Evolutionary conservation across 2,888 invertebrate species (phyloP), one percentile per base, ranked within the genome.

Genomic region (Xanthia icteritia): DNA sequence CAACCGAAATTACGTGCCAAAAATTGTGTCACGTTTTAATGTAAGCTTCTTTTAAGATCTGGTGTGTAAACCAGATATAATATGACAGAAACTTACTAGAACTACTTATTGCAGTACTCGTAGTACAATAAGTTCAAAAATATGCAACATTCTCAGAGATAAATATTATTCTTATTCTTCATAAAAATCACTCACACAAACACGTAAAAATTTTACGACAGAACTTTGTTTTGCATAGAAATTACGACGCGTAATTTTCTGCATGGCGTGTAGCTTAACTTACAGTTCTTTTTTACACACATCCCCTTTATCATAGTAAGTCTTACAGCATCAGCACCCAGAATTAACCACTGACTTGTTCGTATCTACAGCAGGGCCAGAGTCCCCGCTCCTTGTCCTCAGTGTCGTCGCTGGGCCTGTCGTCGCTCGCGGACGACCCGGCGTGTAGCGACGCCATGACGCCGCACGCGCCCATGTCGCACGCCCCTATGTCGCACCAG

Each of bases 381-480:
- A 92, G 93, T 58, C 93, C 95, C 15, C 97, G 97, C 1, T 97
- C 97, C 85, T 96, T 97, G 72, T 94, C 95, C 51, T 97, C 97
- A 0, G 97, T 97, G 82, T 97, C 97, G 20, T 94, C 95, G 48
- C 91, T 96, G 81, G 97, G 97, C 67, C 97, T 98, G 87, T 97
- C 97, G 45, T 94, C 97, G 84, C 95, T 97, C 39, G 97, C 97
- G 79, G 98, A 97, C 89, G 98, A 98, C 96, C 97, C 81, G 91
- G 96, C 89, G 92, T 97, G 80, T 97, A 64, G 84, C 39, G 91
- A 90, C 81, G 86, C 90, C 45, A 86, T 86, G 82, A 48, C 83
- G 61, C 83, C 87, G 54, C 89, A 83, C 88, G 87, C 89, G 66
- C 91, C 89, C n/a, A n/a, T 81, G 74, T 85, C 82, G 0, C 88